Base-by-base conservation (phyloP, 1,140 invertebrate genomes). In the Cotesia glomerata region DNA sequence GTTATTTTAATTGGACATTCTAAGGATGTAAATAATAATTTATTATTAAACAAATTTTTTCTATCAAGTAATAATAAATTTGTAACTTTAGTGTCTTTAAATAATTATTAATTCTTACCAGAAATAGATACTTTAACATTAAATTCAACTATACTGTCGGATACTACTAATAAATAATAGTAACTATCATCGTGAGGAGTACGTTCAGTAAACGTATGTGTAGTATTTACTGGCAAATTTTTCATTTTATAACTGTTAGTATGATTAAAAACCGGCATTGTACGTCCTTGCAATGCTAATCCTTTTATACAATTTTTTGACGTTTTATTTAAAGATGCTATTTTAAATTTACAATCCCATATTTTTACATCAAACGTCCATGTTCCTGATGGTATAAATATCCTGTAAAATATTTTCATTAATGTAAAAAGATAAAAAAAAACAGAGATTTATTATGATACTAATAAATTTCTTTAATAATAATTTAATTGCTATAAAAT, bases 91-190 rank as follows among this genome's bases (percentile, higher is more conserved):
- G 26, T 2, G 26, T 26, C 26, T 26, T 26, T 16, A 11, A 26
- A 58, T 11, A 67, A 73, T 54, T 45, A 66, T 63, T 14, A 32
- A 2, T 3, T 62, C 71, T 78, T 77, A 90, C 89, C 88, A 76
- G 79, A 80, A 16, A 79, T 80, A 4, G 75, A 80, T 64, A 89
- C 81, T 71, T 85, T 82, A 26, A 89, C 72, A 63, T 84, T 86
- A 69, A 89, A 87, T 34, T 81, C 77, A 62, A 88, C 85, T 34
- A 85, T 78, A 67, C 84, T 87, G 71, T 83, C 83, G 4, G 89
- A 85, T 39, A 88, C 80, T 36, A 90, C 80, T 73, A 89, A 77
- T 54, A 90, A 77, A 81, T 90, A 90, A 77, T 90, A 90, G 81
- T 89, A 89, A 61, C 83, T 84, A 75, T 90, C 87, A 74, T 88